Conservation (phyloP, 2,797 vertebrate species). For the Salarias fasciatus region DNA sequence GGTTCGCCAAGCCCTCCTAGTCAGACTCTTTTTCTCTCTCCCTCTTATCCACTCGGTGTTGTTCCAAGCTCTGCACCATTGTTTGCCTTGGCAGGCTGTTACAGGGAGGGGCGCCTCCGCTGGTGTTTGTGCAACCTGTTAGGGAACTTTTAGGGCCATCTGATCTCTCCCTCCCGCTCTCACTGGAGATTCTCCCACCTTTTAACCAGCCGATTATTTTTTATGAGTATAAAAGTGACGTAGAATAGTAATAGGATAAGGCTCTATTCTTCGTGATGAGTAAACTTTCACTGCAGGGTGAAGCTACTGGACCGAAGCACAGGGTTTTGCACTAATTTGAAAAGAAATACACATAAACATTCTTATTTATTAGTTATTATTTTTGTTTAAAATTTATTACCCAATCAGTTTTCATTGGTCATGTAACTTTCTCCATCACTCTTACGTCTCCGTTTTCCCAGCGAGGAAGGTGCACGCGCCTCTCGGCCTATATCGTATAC, state of each 20-base stretch:
- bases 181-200: slow-evolving; percentile 61
- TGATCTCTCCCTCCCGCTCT: slow-evolving; percentile 65
- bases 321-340: not conserved
- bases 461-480: slow-evolving; percentile 21
- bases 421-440: slow-evolving; percentile 20
- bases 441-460: slow-evolving; percentile 32
- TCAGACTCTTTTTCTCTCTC: slow-evolving; percentile 56
- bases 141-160: slow-evolving; percentile 82
- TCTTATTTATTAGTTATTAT: not conserved
- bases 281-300: not conserved
- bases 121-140: slow-evolving; percentile 85
- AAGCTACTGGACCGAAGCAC: not conserved
- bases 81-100: slow-evolving; percentile 86
- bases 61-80: slow-evolving; percentile 84
- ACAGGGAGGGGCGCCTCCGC: slow-evolving; percentile 82
- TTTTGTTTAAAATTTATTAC: slow-evolving; percentile 3
- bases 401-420: not conserved
- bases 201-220: slow-evolving; percentile 43
- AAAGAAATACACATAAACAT: not conserved
- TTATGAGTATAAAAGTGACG: slow-evolving; percentile 20
- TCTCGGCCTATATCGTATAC: slow-evolving; percentile 54
- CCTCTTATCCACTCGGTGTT: slow-evolving; percentile 80
- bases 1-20: slow-evolving; percentile 60
- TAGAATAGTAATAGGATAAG: slow-evolving; percentile 3
- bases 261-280: slow-evolving; percentile 2